Conservation (phyloP, 2,113 vertebrate species). For the western clawed frog (Xenopus tropicalis) region UCB_Xtro_10.0 CM004448.2:92416501-92417000, state of each 20-base stretch:
- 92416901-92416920: neutral
- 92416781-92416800: neutral
- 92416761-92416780: neutral
- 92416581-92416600: constrained; percentile 59
- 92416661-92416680: constrained; percentile 58
- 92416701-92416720: constrained; percentile 50
- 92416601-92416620: constrained; percentile 59
- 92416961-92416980: neutral
- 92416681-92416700: constrained; percentile 65
- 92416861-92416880: neutral
- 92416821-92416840: neutral
- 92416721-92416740: constrained; percentile 2
- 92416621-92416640: constrained; percentile 65
- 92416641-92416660: constrained; percentile 52
- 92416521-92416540: too few species aligned
- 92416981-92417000: neutral
- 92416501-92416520: too few species aligned
- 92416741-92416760: neutral
- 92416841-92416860: constrained; percentile 4
- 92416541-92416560: constrained; percentile 4
- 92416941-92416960: neutral
- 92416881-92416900: neutral
- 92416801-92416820: neutral
- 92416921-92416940: neutral
- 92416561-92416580: constrained; percentile 59